Base-by-base conservation (phyloP, 1,140 invertebrate genomes). In the Akabosia matsudoensis region DNA sequence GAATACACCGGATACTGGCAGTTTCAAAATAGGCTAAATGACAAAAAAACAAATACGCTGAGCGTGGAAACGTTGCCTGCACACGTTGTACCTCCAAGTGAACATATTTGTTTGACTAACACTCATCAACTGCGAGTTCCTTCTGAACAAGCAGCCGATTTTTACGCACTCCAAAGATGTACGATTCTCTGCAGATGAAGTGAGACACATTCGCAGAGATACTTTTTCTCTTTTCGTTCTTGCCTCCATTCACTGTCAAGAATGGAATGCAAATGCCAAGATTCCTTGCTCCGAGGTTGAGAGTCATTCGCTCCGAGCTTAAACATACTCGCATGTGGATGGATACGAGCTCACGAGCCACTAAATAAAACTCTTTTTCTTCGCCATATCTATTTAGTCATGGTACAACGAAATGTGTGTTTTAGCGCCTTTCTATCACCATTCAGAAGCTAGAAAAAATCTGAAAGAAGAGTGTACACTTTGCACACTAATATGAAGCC, bases 221-320 rank as follows among this genome's bases (percentile, higher is more conserved):
- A 18, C 37, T 45, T 7, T 18, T 45, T 45, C 37, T n/a, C 54
- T 22, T 24, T 22, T 51, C 7, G 14, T 22, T 61, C 7, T 22
- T 61, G 24, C 14, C 24, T 67, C 61, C 61, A 67, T 67, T 67
- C 61, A 67, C 61, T 30, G 61, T 30, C 24, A 67, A 30, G 61
- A 67, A 67, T 67, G 61, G 61, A 67, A 67, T 67, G 61, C 61
- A 67, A 67, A 67, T 67, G 61, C 26, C 61, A 67, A 67, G 61
- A 67, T 67, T 67, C 61, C 61, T 67, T 30, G 61, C 61, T 67
- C 61, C 61, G 61, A 67, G 61, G 61, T 67, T 67, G 61, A 67
- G 61, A 67, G 61, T 67, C 61, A 67, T 30, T 22, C 61, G 7
- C 37, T 7, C n/a, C n/a, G n/a, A n/a, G n/a, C n/a, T n/a, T n/a